Evolutionary conservation across 2,888 invertebrate genomes (phyloP).

Genomic region (Odontocerum albicorne): DNA sequence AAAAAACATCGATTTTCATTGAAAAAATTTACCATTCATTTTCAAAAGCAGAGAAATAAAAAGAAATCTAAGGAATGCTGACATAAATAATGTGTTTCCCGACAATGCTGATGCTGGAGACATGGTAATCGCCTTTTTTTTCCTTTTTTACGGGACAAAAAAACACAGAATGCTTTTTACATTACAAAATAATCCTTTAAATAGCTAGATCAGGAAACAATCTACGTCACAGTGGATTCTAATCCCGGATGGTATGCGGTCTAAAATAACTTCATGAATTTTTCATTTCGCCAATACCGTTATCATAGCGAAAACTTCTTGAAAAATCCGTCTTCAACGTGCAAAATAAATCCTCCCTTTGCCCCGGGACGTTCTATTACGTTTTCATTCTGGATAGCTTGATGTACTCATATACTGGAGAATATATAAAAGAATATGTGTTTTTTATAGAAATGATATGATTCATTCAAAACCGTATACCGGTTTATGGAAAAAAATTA

Average conservation of each 20-base stretch:
- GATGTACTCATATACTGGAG: too few relatives aligned
- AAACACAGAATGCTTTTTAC: not conserved
- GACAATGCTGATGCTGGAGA: too few relatives aligned
- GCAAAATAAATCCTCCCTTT: constrained; percentile 22
- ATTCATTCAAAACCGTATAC: too few relatives aligned
- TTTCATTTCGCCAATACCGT: not conserved
- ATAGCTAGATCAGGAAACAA: not conserved
- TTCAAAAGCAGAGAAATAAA: too few relatives aligned
- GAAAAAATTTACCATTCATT: too few relatives aligned
- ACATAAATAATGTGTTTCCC: too few relatives aligned
- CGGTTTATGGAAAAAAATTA: too few relatives aligned
- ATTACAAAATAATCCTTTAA: not conserved
- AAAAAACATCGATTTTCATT: too few relatives aligned
- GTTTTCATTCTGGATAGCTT: constrained; percentile 24
- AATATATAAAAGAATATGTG: too few relatives aligned
- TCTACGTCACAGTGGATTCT: not conserved
- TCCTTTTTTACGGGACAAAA: not conserved
- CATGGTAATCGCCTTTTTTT: too few relatives aligned
- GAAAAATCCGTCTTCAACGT: constrained; percentile 12
- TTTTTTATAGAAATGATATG: too few relatives aligned
- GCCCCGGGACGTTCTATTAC: constrained; percentile 20
- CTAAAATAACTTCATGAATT: not conserved
- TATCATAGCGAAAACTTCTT: constrained; percentile 1
- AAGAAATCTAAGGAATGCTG: too few relatives aligned
- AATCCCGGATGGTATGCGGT: not conserved